Evolutionary conservation across 2,797 vertebrate genomes (phyloP).

Genomic region (Gallirallus australis): DNA sequence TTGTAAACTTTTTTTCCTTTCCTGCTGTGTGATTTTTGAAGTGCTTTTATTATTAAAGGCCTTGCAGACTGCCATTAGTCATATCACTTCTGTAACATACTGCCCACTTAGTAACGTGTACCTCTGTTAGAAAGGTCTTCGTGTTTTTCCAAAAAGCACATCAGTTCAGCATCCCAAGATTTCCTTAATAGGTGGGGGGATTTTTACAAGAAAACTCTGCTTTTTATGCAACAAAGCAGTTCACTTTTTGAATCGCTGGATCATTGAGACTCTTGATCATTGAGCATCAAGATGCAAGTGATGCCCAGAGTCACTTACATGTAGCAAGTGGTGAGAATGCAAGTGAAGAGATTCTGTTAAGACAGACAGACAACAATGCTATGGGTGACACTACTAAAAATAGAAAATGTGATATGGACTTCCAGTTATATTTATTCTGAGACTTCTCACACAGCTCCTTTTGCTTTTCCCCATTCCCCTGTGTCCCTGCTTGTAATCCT

Average conservation of each 20-base stretch:
- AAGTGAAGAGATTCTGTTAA: not conserved
- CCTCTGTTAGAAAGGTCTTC: not conserved
- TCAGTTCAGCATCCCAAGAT: not conserved
- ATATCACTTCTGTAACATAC: not conserved
- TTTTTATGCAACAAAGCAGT: not conserved
- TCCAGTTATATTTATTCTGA: not conserved
- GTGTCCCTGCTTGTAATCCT: not conserved
- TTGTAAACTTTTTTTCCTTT: not conserved
- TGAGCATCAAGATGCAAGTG: no score
- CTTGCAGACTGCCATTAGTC: not conserved
- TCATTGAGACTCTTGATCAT: no score
- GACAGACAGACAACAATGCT: not conserved
- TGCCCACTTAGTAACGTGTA: not conserved
- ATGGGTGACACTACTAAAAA: not conserved
- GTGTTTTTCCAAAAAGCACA: not conserved
- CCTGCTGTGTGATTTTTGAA: not conserved
- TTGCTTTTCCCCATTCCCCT: not conserved
- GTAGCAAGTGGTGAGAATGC: not conserved
- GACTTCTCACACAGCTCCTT: not conserved
- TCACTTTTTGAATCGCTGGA: not conserved
- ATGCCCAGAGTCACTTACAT: not conserved
- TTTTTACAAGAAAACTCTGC: not conserved
- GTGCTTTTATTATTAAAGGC: not conserved
- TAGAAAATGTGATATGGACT: not conserved
- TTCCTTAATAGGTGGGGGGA: fast-evolving